Base-by-base conservation (phyloP, 1,140 invertebrate species). In the Trichonephila inaurata region DNA sequence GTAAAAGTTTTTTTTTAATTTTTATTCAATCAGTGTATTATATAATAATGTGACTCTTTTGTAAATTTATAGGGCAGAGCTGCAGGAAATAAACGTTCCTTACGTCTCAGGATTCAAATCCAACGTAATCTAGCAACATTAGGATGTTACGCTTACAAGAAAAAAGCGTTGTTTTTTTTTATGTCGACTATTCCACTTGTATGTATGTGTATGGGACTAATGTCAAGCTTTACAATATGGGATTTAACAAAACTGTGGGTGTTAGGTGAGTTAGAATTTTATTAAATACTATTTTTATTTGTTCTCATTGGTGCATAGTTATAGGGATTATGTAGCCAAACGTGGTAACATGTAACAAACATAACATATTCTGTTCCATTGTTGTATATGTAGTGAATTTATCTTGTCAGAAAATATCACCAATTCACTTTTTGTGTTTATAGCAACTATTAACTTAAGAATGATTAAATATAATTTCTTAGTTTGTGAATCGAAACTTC, bases 101-200 rank as follows among this genome's bases (percentile, higher is more conserved):
- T 98, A 95, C 98, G 98, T 97, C 96, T 98, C 95, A 97, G 98
- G 95, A 97, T 97, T 95, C 97, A 97, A 95, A 96, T 98, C 94
- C 98, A 99, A 96, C 97, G 97, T 95, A 97, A 98, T 96, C 97
- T 99, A 95, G 98, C 97, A 96, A 97, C 97, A 94, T 96, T 99
- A 94, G 98, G 98, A 95, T 97, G 97, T 96, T 98, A 98, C 95
- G 97, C 99, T 91, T 98, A 99, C 95, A 97, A 97, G 95, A 98
- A 99, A 96, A 98, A 98, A 94, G 98, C 98, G 94, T 99, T 99
- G 96, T 98, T 99, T 94, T 97, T 99, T 62, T 99, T 99, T 96
- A 97, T 99, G 82, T 98, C 98, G 94, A 97, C 99, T 95, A 96
- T 99, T 91, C 97, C 98, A 44, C 97, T 99, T 72, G 97, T 98